Evolutionary conservation across 2,113 vertebrate species (phyloP), one percentile per base, ranked within the genome.

Genomic region (Monarcha castaneiventris): DNA sequence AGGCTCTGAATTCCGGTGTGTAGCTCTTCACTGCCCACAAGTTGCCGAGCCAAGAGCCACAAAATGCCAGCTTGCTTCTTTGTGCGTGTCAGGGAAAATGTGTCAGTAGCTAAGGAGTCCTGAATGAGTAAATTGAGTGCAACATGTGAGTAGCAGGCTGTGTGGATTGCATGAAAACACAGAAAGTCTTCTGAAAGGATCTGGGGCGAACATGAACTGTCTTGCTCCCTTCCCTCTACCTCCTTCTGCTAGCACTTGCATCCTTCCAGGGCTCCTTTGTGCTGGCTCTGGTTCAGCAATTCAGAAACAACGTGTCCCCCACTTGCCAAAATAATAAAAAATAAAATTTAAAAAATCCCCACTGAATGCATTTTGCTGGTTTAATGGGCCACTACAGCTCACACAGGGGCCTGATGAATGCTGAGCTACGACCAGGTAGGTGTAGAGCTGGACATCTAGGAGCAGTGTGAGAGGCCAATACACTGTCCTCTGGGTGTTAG

Each of bases 141-240:
- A 32, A 25, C 26, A 11, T 0, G 0, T 37, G 17, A 68, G n/a
- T 30, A 59, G 29, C 5, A 4, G 59, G 3, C 68, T 81, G 55
- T 32, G 30, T 59, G 66, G 25, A 63, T 46, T 63, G 26, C 55
- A 33, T 51, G 32, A 3, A 49, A 54, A 43, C 43, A 54, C 1
- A 77, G 39, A 52, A 87, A 89, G 25, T 27, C 7, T 84, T 81
- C 46, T 78, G 35, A 54, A 73, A 56, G 37, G 11, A 62, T 33
- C 68, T 83, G 41, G 9, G 51, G 26, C 30, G 8, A 46, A 17
- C 16, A 52, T 14, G 62, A 21, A 3, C 9, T 13, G 6, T 55
- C 61, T 64, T 1, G 0, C 22, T 83, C 30, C 25, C 15, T 59
- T 78, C 26, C 39, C 93, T 39, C 33, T 43, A 33, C 17, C 32